A percentile compares a stretch with the other conserved stretches of the same genome.
Conservation (phyloP, 2,888 invertebrate species). For the Deilephila porcellus region DNA sequence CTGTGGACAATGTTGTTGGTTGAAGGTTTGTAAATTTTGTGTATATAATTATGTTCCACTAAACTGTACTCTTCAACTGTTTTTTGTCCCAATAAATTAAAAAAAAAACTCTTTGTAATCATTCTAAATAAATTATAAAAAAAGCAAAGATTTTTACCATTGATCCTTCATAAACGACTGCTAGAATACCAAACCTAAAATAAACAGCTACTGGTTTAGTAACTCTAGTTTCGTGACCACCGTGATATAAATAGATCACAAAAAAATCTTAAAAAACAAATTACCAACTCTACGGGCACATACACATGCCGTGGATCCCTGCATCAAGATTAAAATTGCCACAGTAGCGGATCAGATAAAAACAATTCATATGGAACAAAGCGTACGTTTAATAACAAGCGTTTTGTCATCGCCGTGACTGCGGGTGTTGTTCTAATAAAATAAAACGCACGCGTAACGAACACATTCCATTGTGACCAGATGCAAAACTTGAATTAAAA, state of each 20-base stretch:
- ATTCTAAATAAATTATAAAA: no score
- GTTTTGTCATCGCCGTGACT: slow-evolving; percentile 8
- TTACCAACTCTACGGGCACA: background rate
- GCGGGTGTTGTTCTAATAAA: slow-evolving; percentile 5
- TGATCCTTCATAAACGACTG: no score
- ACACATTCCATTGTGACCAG: background rate
- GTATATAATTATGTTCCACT: no score
- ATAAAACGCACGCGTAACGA: slow-evolving; percentile 1
- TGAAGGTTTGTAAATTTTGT: no score
- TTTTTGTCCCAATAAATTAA: no score
- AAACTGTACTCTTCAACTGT: no score
- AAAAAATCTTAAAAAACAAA: slow-evolving; percentile 1
- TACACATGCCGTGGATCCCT: background rate
- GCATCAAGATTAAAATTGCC: slow-evolving; percentile 27
- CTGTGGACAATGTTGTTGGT: no score
- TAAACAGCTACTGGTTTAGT: no score
- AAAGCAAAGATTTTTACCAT: no score
- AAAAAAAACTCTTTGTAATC: no score
- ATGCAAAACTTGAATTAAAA: slow-evolving; percentile 8
- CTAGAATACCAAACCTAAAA: no score
- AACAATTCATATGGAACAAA: slow-evolving; percentile 1
- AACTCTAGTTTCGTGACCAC: no score
- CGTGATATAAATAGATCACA: background rate
- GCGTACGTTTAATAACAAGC: slow-evolving; percentile 13
- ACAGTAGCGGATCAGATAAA: slow-evolving; percentile 29